Conservation (phyloP, 2,797 vertebrate genomes). For the Alauda arvensis region DNA sequence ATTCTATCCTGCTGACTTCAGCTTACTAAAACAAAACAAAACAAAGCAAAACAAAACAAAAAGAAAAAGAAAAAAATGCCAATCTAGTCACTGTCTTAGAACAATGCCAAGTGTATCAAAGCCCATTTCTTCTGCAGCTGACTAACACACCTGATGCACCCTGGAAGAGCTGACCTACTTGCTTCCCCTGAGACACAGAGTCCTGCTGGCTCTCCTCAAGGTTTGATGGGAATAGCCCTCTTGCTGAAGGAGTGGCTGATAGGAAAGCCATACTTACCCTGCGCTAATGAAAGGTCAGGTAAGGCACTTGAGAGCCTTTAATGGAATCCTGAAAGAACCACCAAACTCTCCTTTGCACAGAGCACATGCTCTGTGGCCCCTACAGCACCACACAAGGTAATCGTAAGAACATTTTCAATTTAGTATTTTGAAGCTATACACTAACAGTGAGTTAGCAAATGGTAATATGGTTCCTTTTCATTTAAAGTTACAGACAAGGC, state of each 20-base stretch:
- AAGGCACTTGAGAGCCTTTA: not conserved
- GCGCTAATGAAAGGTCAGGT: not conserved
- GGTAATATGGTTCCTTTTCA: not conserved
- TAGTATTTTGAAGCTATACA: not conserved
- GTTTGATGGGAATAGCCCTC: not conserved
- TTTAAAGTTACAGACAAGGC: not conserved
- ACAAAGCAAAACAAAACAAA: no score
- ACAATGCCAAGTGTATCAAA: not conserved
- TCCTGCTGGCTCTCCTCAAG: not conserved
- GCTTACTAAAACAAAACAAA: not conserved
- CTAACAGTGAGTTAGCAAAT: not conserved
- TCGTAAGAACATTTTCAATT: not conserved
- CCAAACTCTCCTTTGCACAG: not conserved
- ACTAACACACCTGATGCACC: no score
- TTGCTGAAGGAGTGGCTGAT: not conserved
- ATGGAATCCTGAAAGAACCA: not conserved
- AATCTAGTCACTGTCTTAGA: not conserved
- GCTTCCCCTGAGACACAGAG: not conserved
- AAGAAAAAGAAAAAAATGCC: not conserved
- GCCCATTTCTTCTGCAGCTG: not conserved
- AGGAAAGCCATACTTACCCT: not conserved
- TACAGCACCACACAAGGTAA: not conserved
- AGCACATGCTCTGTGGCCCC: not conserved
- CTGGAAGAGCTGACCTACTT: not conserved
- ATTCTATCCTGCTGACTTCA: not conserved